These are phyloP conservation scores for Sphyrna mokarran DNA, from an alignment of 2,113 vertebrate species.

Conservation along the genomic window DNA sequence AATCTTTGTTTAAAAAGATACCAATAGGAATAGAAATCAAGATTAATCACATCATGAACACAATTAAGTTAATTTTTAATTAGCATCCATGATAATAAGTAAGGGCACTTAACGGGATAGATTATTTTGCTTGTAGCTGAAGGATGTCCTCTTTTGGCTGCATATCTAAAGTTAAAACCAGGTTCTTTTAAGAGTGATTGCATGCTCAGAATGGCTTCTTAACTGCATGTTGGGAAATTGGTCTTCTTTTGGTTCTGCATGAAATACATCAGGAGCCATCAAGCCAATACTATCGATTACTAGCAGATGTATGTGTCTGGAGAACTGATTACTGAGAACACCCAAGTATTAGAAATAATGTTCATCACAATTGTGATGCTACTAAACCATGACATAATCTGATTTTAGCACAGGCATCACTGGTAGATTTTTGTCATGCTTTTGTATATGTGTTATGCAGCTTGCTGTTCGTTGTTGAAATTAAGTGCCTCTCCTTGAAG, in stretches of 20 bases:
- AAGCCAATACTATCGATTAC: conserved; percentile 1
- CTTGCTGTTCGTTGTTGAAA: not conserved
- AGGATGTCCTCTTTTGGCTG: not conserved
- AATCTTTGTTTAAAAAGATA: not conserved
- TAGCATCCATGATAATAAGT: not conserved
- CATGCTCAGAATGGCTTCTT: not conserved
- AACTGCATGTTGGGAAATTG: not conserved
- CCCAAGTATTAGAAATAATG: not conserved
- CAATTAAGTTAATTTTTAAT: not conserved
- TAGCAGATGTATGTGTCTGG: not conserved
- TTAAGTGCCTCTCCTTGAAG: not conserved
- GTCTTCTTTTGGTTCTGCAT: not conserved
- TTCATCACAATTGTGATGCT: not conserved
- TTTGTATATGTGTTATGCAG: conserved; percentile 10
- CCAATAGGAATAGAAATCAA: conserved; percentile 4
- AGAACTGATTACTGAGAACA: not conserved
- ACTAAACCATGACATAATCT: not conserved
- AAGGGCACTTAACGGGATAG: not conserved
- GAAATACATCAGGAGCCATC: not conserved
- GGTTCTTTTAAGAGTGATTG: not conserved
- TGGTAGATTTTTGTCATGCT: not conserved
- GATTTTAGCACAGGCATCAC: conserved; percentile 4
- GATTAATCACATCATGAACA: not conserved
- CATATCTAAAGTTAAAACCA: not conserved
- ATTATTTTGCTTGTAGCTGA: not conserved